phyloP scores from a whole-genome alignment of 2,797 vertebrate species.

The Myotis daubentonii region DNA sequence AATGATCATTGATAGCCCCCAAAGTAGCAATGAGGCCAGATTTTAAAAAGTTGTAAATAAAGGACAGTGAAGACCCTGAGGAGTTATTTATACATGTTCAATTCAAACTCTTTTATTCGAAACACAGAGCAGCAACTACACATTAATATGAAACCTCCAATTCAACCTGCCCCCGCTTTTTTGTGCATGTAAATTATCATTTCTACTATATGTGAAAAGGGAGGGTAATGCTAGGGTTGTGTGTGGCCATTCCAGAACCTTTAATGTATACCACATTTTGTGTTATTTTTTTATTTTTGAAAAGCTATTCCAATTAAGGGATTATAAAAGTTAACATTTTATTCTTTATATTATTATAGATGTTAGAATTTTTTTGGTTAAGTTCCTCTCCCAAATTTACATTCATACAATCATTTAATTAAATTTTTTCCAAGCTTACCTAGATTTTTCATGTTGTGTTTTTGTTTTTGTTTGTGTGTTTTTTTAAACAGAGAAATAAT shows the following conservation, averaged over 20 bases:
- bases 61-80: not conserved
- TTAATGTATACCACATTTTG: not conserved
- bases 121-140: not conserved
- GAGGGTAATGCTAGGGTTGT: not conserved
- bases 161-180: too few species aligned
- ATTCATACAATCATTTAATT: not conserved
- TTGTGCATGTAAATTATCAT: not conserved
- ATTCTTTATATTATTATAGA: conserved; percentile 2
- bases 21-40: not conserved
- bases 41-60: not conserved
- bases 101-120: not conserved
- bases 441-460: conserved; percentile 17
- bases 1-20: not conserved
- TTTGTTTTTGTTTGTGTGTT: not conserved
- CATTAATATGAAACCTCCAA: not conserved
- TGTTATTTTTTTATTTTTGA: conserved; percentile 15
- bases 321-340: conserved; percentile 15
- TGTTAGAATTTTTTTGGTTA: not conserved
- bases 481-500: conserved; percentile 22
- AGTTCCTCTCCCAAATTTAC: not conserved
- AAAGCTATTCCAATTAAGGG: not conserved
- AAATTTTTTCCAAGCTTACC: not conserved
- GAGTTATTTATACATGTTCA: not conserved
- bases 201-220: not conserved
- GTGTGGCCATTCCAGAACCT: not conserved